These are phyloP conservation scores for Ictalurus furcatus DNA, from an alignment of 2,113 vertebrate genomes.

Conservation along the genomic window DNA sequence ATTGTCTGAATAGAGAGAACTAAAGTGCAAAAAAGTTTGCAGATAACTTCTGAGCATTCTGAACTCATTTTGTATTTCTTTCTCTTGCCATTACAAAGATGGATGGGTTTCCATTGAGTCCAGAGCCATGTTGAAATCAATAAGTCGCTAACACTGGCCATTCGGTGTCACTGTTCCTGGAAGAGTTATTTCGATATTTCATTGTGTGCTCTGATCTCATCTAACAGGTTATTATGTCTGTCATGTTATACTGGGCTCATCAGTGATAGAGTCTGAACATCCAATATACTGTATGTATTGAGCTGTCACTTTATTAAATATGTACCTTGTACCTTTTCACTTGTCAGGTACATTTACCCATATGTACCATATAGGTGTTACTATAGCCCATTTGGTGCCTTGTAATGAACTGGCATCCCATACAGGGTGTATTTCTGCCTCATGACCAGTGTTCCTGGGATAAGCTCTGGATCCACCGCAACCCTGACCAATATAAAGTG, in stretches of 20 bases:
- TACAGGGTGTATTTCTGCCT: background rate
- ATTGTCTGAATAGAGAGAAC: background rate
- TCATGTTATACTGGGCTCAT: background rate
- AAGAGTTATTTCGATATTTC: slow-evolving; percentile 17
- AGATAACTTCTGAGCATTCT: background rate
- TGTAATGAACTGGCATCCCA: background rate
- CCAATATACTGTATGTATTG: background rate
- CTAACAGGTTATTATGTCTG: background rate
- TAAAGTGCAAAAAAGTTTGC: background rate
- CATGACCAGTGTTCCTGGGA: background rate
- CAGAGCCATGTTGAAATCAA: slow-evolving; percentile 42
- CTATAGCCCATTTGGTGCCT: background rate
- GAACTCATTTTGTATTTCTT: background rate
- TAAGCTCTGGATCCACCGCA: background rate
- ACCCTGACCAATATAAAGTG: background rate
- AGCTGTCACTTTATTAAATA: background rate
- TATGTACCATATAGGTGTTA: background rate
- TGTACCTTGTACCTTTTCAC: background rate
- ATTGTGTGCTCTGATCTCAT: slow-evolving; percentile 12
- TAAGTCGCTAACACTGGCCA: slow-evolving; percentile 33
- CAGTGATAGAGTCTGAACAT: background rate
- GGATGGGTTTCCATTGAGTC: slow-evolving; percentile 39
- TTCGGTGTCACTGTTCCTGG: slow-evolving; percentile 29
- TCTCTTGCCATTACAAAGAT: background rate
- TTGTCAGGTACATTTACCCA: background rate